Conservation (phyloP, 1,140 invertebrate genomes). For the Drosophila watanabei region DNA sequence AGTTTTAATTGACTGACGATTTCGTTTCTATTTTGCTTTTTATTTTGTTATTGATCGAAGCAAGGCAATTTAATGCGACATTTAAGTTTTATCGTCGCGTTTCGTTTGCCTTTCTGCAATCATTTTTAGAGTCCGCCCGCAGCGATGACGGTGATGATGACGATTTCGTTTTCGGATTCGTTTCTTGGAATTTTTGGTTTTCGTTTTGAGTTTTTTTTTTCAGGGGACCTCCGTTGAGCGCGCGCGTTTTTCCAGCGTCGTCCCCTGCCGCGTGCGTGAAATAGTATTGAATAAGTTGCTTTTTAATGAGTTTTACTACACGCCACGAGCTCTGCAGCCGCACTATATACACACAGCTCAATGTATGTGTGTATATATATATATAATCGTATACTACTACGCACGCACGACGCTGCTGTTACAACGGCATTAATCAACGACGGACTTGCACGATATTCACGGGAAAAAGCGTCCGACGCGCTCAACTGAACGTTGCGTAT, state of each 20-base stretch:
- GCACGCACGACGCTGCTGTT: conserved; percentile 63
- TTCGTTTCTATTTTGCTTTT: conserved; percentile 7
- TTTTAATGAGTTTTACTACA: conserved; percentile 83
- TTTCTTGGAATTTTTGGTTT: conserved; percentile 21
- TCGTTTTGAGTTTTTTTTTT: conserved; percentile 6
- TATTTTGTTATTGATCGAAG: conserved; percentile 62
- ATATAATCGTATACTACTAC: conserved; percentile 65
- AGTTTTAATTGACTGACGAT: conserved; percentile 71
- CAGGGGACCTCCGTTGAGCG: conserved; percentile 46
- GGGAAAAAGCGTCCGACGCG: conserved; percentile 74
- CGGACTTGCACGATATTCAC: conserved; percentile 38
- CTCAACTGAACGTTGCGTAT: conserved; percentile 84
- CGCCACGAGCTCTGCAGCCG: conserved; percentile 68
- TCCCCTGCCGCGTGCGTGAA: conserved; percentile 54
- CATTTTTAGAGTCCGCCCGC: conserved; percentile 57
- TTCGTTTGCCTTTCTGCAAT: conserved; percentile 65
- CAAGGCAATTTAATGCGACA: conserved; percentile 70
- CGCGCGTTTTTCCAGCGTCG: conserved; percentile 57
- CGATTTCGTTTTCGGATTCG: conserved; percentile 29
- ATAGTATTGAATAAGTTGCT: conserved; percentile 80
- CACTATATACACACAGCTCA: conserved; percentile 18
- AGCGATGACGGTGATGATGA: conserved; percentile 26
- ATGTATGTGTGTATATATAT: conserved; percentile 32
- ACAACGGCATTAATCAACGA: conserved; percentile 31
- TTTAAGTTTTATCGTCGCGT: conserved; percentile 74